Percentiles rank a stretch among this genome's conserved stretches.
Conservation (phyloP, 2,113 vertebrate species). For the Alectura lathami region DNA sequence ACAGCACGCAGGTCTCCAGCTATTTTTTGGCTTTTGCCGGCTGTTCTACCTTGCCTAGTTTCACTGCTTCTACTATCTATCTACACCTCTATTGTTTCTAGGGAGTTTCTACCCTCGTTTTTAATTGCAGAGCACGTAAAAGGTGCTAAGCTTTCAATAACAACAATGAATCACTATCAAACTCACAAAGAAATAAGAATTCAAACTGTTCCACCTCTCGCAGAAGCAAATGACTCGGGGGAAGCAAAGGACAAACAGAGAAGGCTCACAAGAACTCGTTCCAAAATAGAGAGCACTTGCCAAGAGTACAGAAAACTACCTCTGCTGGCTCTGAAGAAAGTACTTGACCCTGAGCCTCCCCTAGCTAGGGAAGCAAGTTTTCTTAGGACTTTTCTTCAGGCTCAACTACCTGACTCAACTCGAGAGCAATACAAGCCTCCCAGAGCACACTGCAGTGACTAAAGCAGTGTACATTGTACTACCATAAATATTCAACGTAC, state of each 20-base stretch:
- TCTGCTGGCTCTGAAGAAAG: neutral
- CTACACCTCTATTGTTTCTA: neutral
- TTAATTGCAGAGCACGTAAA: neutral
- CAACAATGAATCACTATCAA: neutral
- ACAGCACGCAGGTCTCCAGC: rapidly evolving
- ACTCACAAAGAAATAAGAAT: neutral
- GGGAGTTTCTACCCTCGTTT: neutral
- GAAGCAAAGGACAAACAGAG: neutral
- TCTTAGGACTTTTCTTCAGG: neutral
- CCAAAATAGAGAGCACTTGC: neutral
- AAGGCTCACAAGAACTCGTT: neutral
- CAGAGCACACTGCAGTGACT: neutral
- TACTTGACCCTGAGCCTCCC: neutral
- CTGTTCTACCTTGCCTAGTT: neutral
- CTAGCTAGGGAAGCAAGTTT: neutral
- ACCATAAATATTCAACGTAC: neutral
- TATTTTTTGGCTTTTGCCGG: neutral
- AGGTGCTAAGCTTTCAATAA: neutral
- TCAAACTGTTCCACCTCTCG: neutral
- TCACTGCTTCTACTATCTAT: neutral
- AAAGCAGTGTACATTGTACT: neutral
- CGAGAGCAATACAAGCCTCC: neutral
- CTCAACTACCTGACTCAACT: neutral
- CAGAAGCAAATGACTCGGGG: neutral
- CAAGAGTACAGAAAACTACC: neutral